A percentile compares a stretch with the other conserved stretches of the same genome.
Conservation (phyloP, 2,888 invertebrate species). For the Xylophagus ater region DNA sequence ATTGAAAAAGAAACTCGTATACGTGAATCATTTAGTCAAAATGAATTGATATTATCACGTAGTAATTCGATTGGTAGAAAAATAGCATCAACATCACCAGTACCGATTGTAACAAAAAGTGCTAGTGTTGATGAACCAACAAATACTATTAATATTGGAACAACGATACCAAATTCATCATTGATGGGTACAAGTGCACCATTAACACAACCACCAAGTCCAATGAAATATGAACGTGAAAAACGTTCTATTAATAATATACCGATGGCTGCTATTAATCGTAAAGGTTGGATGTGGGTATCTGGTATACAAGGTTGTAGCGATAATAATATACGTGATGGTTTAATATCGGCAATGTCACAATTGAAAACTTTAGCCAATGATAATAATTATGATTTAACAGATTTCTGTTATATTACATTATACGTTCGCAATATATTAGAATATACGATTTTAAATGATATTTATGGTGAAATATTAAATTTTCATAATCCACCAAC, state of each 20-base stretch:
- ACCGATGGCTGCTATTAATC: constrained; percentile 52
- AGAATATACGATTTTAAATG: constrained; percentile 65
- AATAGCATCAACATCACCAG: constrained; percentile 29
- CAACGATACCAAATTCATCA: constrained; percentile 11
- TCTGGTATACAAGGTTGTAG: constrained; percentile 67
- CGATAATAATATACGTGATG: constrained; percentile 46
- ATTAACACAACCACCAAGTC: constrained; percentile 34
- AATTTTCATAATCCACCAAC: constrained; percentile 72
- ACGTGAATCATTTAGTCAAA: constrained; percentile 38
- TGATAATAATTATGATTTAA: constrained; percentile 38
- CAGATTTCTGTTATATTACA: constrained; percentile 68
- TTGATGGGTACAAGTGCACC: constrained; percentile 11
- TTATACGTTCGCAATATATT: constrained; percentile 76
- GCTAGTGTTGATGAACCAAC: constrained; percentile 36
- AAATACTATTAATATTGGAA: constrained; percentile 12
- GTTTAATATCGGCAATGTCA: constrained; percentile 60
- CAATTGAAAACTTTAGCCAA: constrained; percentile 50
- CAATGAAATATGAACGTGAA: constrained; percentile 45
- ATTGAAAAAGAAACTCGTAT: constrained; percentile 43
- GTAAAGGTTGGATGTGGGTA: constrained; percentile 75
- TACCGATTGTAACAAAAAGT: constrained; percentile 39
- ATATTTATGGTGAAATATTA: constrained; percentile 63
- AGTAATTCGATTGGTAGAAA: constrained; percentile 38
- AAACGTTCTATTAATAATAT: constrained; percentile 49
- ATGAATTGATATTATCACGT: constrained; percentile 33